phyloP scores from a whole-genome alignment of 1,140 invertebrate genomes.

The Zaprionus inermis region DNA sequence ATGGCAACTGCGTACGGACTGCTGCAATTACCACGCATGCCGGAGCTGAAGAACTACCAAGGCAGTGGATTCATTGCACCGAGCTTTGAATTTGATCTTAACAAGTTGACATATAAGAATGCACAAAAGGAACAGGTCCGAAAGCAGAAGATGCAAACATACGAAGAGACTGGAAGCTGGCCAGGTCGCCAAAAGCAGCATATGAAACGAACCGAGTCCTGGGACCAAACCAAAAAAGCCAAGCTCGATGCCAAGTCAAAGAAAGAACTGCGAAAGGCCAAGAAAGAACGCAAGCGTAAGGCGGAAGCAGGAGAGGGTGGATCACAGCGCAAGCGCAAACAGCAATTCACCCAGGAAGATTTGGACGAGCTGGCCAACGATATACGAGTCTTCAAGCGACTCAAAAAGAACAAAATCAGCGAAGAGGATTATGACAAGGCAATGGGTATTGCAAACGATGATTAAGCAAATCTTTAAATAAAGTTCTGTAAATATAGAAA shows the following conservation, averaged over 20 bases:
- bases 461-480: slow-evolving; percentile 24
- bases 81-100: slow-evolving; percentile 88
- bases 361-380: slow-evolving; percentile 93
- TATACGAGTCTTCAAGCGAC: slow-evolving; percentile 93
- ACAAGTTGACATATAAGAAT: slow-evolving; percentile 92
- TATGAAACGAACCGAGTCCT: slow-evolving; percentile 88
- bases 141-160: slow-evolving; percentile 89
- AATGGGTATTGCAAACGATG: slow-evolving; percentile 84
- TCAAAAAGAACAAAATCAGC: slow-evolving; percentile 93
- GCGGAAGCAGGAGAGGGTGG: slow-evolving; percentile 72
- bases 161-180: slow-evolving; percentile 91
- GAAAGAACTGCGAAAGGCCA: slow-evolving; percentile 87
- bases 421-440: slow-evolving; percentile 87
- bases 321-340: slow-evolving; percentile 85
- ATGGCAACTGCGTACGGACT: slow-evolving; percentile 95
- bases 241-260: slow-evolving; percentile 89
- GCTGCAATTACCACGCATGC: slow-evolving; percentile 96
- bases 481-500: slow-evolving; percentile 27
- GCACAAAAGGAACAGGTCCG: slow-evolving; percentile 91
- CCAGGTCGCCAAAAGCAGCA: slow-evolving; percentile 87
- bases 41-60: slow-evolving; percentile 92
- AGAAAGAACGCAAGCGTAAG: slow-evolving; percentile 85
- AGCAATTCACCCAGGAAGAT: slow-evolving; percentile 89
- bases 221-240: slow-evolving; percentile 92
- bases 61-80: slow-evolving; percentile 88